phyloP scores from a whole-genome alignment of 2,113 vertebrate genomes.

The Dissostichus mawsoni region DNA sequence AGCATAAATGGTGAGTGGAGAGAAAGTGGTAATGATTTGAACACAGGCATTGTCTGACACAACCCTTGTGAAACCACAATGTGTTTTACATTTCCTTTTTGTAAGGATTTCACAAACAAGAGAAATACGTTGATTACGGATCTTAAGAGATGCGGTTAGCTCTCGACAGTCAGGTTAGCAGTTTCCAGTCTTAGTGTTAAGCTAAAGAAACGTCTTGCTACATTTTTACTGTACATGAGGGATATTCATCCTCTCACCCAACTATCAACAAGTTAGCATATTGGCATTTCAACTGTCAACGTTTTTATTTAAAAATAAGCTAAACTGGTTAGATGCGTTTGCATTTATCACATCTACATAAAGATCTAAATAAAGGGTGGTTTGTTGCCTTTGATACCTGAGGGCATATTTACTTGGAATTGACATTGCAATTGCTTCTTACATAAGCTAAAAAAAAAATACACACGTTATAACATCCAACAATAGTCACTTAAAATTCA shows the following conservation, averaged over 20 bases:
- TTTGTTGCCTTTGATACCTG: constrained; percentile 71
- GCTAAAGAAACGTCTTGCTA: background rate
- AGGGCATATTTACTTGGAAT: constrained; percentile 62
- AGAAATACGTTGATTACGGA: background rate
- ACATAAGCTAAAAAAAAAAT: constrained; percentile 30
- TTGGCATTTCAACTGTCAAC: background rate
- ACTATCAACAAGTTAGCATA: background rate
- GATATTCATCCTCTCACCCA: background rate
- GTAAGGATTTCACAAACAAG: background rate
- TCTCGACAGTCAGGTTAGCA: background rate
- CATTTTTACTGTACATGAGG: background rate
- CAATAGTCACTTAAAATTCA: constrained; percentile 59
- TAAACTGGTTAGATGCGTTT: constrained; percentile 6
- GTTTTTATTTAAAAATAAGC: constrained; percentile 8
- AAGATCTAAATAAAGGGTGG: constrained; percentile 37
- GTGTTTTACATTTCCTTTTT: background rate
- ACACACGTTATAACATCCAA: constrained; percentile 31
- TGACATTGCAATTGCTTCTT: constrained; percentile 32
- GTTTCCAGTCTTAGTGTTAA: background rate
- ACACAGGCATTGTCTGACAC: background rate
- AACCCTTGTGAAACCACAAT: background rate
- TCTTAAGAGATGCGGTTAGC: background rate
- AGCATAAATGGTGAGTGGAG: no score
- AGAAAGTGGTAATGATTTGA: no score
- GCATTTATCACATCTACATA: constrained; percentile 8